phyloP scores from a whole-genome alignment of 2,797 vertebrate species.

The Enteromius treurensis region DNA sequence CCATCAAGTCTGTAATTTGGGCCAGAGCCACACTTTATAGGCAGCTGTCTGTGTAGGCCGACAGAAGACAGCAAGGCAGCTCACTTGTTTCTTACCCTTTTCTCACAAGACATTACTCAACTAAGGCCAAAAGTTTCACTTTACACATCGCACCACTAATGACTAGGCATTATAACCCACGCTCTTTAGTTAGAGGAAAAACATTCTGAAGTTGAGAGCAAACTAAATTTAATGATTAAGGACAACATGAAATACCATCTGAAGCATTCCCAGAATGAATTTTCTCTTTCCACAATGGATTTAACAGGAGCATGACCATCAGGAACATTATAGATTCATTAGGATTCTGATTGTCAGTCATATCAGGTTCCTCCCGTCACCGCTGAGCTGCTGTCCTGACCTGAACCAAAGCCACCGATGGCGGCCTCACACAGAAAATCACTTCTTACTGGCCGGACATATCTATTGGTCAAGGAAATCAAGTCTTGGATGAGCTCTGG shows the following conservation, averaged over 20 bases:
- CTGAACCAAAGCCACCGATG: slow-evolving; percentile 19
- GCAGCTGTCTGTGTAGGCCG: background rate
- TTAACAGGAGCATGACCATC: background rate
- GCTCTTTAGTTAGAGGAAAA: background rate
- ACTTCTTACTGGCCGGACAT: slow-evolving; percentile 2
- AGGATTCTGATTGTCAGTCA: slow-evolving; percentile 31
- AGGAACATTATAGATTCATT: slow-evolving; percentile 29
- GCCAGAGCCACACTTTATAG: slow-evolving; percentile 4
- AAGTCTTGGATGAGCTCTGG: slow-evolving; percentile 33
- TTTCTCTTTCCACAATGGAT: slow-evolving; percentile 13
- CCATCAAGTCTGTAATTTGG: background rate
- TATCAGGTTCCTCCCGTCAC: slow-evolving; percentile 43
- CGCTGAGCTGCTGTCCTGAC: slow-evolving; percentile 31
- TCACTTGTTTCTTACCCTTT: background rate
- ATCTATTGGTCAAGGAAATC: slow-evolving; percentile 23
- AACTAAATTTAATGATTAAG: background rate
- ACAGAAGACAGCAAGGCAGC: background rate
- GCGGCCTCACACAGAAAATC: slow-evolving; percentile 7
- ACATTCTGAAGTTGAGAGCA: background rate
- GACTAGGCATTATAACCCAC: slow-evolving; percentile 13
- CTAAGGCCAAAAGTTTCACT: slow-evolving; percentile 17
- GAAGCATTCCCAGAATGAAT: background rate
- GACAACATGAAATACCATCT: slow-evolving; percentile 13
- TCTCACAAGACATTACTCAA: background rate
- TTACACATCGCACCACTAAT: slow-evolving; percentile 16